phyloP scores from a whole-genome alignment of 2,113 vertebrate species.

The Gavia stellata region DNA sequence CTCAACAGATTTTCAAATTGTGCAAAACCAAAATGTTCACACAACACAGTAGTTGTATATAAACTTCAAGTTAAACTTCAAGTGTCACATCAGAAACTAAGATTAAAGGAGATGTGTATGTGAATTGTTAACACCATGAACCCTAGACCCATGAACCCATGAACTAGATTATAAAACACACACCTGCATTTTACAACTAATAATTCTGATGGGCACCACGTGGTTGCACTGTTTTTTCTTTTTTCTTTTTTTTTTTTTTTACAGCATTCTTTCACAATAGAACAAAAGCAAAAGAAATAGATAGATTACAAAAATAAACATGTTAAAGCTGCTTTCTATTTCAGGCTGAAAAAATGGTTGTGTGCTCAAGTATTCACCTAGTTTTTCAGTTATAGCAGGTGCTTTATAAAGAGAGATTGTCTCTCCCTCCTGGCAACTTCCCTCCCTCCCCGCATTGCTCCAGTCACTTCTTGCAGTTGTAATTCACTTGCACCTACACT shows the following conservation, averaged over 20 bases:
- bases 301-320: neutral
- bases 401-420: neutral
- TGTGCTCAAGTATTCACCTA: neutral
- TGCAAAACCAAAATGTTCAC: fast-evolving
- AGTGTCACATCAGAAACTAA: neutral
- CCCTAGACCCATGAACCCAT: too few species aligned
- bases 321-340: neutral
- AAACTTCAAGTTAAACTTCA: neutral
- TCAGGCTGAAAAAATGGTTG: neutral
- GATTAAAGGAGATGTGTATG: neutral
- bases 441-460: neutral
- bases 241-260: neutral
- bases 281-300: neutral
- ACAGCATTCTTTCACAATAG: neutral
- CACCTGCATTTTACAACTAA: neutral
- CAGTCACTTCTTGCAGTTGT: neutral
- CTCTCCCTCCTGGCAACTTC: neutral
- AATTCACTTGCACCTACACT: too few species aligned
- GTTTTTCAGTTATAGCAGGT: neutral
- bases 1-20: fast-evolving
- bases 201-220: neutral
- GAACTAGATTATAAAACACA: neutral
- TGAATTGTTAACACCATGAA: neutral
- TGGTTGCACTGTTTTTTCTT: neutral
- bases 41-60: fast-evolving